Evolutionary conservation across 2,888 invertebrate species (phyloP).

Genomic region (Drosophila glabriapex): DNA sequence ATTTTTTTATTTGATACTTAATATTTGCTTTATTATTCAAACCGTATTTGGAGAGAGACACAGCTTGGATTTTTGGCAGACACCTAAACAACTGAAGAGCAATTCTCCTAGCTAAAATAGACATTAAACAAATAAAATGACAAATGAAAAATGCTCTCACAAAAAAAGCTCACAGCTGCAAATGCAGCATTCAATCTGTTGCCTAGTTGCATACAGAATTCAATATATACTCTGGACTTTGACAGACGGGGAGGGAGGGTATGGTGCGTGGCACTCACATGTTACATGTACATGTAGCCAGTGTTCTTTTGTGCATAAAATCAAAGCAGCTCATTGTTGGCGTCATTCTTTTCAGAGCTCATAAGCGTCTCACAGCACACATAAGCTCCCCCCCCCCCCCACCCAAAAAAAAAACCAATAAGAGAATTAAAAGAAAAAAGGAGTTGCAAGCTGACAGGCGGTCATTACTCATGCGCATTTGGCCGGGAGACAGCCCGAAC

Average conservation of each 20-base stretch:
- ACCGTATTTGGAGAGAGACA: neutral
- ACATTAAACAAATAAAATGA: neutral
- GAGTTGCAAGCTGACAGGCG: slow-evolving; percentile 43
- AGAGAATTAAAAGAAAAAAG: neutral
- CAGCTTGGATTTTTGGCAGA: neutral
- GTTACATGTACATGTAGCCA: neutral
- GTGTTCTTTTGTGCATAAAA: slow-evolving; percentile 13
- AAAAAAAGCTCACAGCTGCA: neutral
- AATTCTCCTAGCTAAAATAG: neutral
- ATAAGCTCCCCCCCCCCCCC: neutral
- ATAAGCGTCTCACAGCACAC: slow-evolving; percentile 8
- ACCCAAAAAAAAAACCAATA: neutral
- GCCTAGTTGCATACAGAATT: slow-evolving; percentile 13
- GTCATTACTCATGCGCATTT: slow-evolving; percentile 71
- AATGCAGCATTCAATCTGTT: slow-evolving; percentile 19
- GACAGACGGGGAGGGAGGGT: neutral
- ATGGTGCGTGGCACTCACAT: too few relatives aligned
- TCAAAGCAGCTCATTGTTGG: slow-evolving; percentile 22
- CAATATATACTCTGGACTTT: neutral
- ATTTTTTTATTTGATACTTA: neutral
- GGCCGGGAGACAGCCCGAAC: slow-evolving; percentile 26
- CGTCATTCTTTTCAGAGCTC: slow-evolving; percentile 10
- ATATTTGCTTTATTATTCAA: neutral
- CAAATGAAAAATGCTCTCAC: neutral
- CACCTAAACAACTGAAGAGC: neutral